These are phyloP conservation scores for Empidonax alnorum DNA, from an alignment of 2,113 vertebrate genomes.

Conservation along the genomic window DNA sequence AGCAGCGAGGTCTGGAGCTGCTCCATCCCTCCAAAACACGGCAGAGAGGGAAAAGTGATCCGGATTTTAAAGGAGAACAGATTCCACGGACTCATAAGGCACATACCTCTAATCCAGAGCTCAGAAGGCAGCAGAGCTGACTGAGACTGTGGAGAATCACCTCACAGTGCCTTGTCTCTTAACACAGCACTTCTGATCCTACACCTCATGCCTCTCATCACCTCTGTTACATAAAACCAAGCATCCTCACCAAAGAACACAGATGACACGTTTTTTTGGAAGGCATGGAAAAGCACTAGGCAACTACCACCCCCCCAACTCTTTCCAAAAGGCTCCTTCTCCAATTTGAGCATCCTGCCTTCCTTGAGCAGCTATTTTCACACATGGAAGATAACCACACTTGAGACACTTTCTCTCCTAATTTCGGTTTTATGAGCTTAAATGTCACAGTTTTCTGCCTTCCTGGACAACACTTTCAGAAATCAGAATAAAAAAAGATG, in stretches of 20 bases:
- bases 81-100: neutral
- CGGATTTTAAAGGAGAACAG: neutral
- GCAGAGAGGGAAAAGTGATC: neutral
- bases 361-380: slow-evolving; percentile 11
- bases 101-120: fast-evolving
- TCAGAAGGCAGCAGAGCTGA: neutral
- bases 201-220: neutral
- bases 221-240: neutral
- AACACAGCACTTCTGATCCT: neutral
- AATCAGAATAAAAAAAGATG: neutral
- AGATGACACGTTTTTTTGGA: neutral
- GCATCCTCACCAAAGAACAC: fast-evolving
- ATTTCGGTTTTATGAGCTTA: slow-evolving; percentile 15
- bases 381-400: neutral
- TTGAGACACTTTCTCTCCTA: neutral
- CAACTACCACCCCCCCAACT: neutral
- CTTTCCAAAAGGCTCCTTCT: neutral
- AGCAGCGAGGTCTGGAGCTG: fast-evolving
- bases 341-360: neutral
- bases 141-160: fast-evolving
- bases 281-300: neutral
- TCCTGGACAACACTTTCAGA: slow-evolving; percentile 11
- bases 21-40: neutral
- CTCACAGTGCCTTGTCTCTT: fast-evolving
- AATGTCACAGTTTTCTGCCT: slow-evolving; percentile 1